These are phyloP conservation scores for Colletes latitarsis DNA, from an alignment of 1,140 invertebrate genomes.

Conservation along the genomic window DNA sequence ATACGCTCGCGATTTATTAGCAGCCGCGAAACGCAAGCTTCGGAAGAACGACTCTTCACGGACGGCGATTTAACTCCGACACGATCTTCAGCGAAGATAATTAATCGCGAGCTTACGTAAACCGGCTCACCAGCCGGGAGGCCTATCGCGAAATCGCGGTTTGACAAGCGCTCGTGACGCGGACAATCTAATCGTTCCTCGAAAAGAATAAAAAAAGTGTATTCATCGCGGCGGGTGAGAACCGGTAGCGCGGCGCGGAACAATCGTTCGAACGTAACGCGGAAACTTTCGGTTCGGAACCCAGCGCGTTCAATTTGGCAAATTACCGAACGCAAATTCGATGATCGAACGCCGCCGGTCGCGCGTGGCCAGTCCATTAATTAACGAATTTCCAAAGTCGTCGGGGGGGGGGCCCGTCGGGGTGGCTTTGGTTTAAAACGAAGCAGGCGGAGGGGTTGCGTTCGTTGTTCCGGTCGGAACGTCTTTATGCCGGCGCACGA, in stretches of 20 bases:
- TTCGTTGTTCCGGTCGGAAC: slow-evolving; percentile 48
- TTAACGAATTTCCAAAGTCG: slow-evolving; percentile 28
- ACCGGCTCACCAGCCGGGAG: neutral
- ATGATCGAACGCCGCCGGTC: too few species aligned
- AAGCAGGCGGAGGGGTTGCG: neutral
- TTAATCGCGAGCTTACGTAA: slow-evolving; percentile 3
- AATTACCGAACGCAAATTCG: neutral
- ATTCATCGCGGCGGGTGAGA: too few species aligned
- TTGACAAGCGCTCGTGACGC: neutral
- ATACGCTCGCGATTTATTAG: too few species aligned
- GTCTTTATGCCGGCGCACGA: slow-evolving; percentile 60
- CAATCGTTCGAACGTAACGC: too few species aligned
- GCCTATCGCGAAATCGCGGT: neutral
- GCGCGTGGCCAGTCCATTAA: slow-evolving; percentile 8
- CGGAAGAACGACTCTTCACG: too few species aligned
- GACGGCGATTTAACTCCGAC: too few species aligned
- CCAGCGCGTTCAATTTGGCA: neutral
- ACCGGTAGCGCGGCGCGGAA: too few species aligned
- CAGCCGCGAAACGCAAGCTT: too few species aligned
- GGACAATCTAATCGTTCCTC: neutral
- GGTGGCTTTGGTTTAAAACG: slow-evolving; percentile 15
- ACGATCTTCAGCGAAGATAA: neutral
- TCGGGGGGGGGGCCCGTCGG: neutral
- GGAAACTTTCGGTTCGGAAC: too few species aligned
- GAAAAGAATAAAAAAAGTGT: neutral